Base-by-base conservation (phyloP, 2,113 vertebrate genomes). In the Zapornia atra region DNA sequence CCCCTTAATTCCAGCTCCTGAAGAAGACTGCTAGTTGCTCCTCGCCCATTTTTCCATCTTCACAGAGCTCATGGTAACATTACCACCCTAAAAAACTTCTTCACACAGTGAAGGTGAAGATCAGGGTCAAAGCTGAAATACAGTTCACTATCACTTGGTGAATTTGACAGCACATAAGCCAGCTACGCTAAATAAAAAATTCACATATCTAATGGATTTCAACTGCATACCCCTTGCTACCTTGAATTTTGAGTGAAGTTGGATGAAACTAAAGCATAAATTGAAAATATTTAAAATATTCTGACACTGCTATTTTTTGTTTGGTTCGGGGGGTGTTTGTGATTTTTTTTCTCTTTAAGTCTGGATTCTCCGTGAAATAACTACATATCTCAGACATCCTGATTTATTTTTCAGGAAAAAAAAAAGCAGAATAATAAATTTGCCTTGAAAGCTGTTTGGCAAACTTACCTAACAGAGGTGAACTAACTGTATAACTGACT, bases 121-220 rank as follows among this genome's bases (percentile, higher is more conserved):
- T 69, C 29, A 92, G 34, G 72, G 73, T 91, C 71, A 92, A 59
- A 79, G 40, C 63, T 87, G 87, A 97, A 94, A 59, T 78, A 42
- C 21, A 82, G 42, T 33, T 91, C 50, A 18, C 64, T 66, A 34
- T 51, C 34, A 75, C n/a, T 29, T 46, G 25, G 42, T 70, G 53
- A 78, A 29, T 92, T 25, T 86, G 63, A 86, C 24, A 85, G 64
- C 82, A 84, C 2, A 2, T 42, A 50, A 71, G 29, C 34, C 64
- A 71, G 25, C 7, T 36, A 46, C 1, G 3, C n/a, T 56, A 64
- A 60, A 76, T 19, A 40, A 73, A 78, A 73, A 10, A 88, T 61
- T 34, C 28, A 24, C 19, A 46, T 72, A 50, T 22, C 26, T 69
- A 36, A 89, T 95, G 12, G 10, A 60, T 80, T 80, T 65, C 18